These are phyloP conservation scores for Priocnemis perturbator DNA, from an alignment of 2,888 invertebrate genomes.

Conservation along the genomic window DNA sequence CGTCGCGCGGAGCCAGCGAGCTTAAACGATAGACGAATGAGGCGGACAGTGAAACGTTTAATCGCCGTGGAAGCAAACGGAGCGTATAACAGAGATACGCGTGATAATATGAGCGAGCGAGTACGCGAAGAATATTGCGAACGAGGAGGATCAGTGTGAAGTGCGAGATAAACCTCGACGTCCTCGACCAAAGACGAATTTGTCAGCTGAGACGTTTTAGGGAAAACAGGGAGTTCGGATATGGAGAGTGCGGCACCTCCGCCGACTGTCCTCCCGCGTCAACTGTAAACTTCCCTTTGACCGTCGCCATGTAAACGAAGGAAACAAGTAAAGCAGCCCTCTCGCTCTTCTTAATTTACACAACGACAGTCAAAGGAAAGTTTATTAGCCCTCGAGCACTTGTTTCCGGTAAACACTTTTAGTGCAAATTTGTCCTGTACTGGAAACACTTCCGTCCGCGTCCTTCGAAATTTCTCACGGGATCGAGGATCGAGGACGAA, in stretches of 20 bases:
- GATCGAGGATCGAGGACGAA: no score
- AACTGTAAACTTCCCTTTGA: constrained; percentile 23
- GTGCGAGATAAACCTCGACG: no score
- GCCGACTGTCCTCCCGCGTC: constrained; percentile 1
- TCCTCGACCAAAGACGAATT: constrained; percentile 7
- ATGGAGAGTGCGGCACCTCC: constrained; percentile 2
- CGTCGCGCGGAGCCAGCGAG: no score
- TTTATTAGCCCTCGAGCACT: constrained; percentile 5
- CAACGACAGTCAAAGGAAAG: constrained; percentile 27
- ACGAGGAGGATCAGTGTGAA: no score
- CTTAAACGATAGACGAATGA: no score
- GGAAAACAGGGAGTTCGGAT: not conserved
- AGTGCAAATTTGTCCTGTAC: not conserved
- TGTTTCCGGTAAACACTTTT: constrained; percentile 7
- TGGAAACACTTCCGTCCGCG: not conserved
- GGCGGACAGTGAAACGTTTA: no score
- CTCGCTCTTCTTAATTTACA: constrained; percentile 22
- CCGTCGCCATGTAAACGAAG: constrained; percentile 14
- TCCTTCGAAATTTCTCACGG: no score
- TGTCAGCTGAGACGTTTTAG: constrained; percentile 8
- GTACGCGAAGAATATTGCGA: no score
- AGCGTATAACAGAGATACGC: no score
- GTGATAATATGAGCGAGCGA: no score
- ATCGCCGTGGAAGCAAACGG: no score
- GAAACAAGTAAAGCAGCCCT: constrained; percentile 17